These are phyloP conservation scores for Albula glossodonta DNA, from an alignment of 2,113 vertebrate genomes.

Conservation along the genomic window DNA sequence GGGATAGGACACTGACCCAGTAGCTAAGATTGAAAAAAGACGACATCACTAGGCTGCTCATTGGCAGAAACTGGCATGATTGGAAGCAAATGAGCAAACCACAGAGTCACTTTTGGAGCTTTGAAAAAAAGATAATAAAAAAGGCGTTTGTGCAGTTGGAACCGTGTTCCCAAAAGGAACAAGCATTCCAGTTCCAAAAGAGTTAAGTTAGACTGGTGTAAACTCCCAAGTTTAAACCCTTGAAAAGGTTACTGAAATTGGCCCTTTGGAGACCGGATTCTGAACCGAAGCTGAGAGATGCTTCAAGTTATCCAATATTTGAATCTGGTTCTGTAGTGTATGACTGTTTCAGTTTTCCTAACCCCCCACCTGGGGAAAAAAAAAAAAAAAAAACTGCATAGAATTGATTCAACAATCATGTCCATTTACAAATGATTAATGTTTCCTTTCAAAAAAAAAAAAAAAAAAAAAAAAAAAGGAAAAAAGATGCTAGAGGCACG, in stretches of 20 bases:
- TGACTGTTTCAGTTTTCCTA: not conserved
- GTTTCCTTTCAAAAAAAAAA: not conserved
- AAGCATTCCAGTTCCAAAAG: not conserved
- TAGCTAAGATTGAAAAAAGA: constrained; percentile 52
- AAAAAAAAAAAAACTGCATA: constrained; percentile 60
- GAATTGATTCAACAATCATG: constrained; percentile 48
- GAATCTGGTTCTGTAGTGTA: constrained; percentile 57
- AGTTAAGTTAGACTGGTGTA: constrained; percentile 15
- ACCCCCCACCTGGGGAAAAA: constrained; percentile 1
- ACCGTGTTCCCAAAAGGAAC: not conserved
- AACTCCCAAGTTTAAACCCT: constrained; percentile 17
- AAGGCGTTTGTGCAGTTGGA: constrained; percentile 53
- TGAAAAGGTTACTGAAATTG: constrained; percentile 38
- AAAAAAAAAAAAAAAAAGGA: too few relatives aligned
- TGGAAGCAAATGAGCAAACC: constrained; percentile 9
- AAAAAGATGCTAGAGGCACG: not conserved
- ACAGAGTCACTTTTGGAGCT: constrained; percentile 38
- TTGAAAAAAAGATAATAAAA: not conserved
- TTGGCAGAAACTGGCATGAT: constrained; percentile 60
- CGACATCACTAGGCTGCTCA: constrained; percentile 60
- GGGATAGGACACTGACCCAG: constrained; percentile 74
- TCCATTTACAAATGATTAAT: constrained; percentile 55
- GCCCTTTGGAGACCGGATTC: constrained; percentile 36
- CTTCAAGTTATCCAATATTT: constrained; percentile 68
- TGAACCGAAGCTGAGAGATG: constrained; percentile 46